Evolutionary conservation across 2,113 vertebrate species (phyloP).

Genomic region (Aptenodytes patagonicus): DNA sequence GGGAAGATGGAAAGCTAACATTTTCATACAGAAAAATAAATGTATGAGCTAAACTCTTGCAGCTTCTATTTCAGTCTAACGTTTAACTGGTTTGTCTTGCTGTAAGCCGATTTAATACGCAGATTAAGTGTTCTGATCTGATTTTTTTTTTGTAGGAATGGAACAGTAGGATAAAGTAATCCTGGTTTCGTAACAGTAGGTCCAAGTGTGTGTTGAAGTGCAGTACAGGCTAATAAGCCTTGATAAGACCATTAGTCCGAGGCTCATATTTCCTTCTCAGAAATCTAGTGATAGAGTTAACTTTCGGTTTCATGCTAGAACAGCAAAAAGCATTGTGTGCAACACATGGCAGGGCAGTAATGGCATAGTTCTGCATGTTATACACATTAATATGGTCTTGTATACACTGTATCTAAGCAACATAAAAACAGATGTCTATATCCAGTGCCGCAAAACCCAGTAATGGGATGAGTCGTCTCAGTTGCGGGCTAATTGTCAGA

Average conservation of each 20-base stretch:
- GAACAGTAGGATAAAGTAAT: not conserved
- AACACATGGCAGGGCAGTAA: not conserved
- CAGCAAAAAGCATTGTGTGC: not conserved
- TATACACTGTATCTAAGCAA: not conserved
- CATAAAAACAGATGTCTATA: not conserved
- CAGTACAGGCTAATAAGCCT: not conserved
- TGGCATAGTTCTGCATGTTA: fast-evolving
- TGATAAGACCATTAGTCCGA: fast-evolving
- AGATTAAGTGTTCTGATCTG: constrained; percentile 21
- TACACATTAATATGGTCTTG: fast-evolving
- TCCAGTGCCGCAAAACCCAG: not conserved
- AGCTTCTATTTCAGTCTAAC: not conserved
- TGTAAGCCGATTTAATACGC: not conserved
- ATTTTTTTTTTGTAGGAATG: not conserved
- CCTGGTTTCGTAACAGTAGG: not conserved
- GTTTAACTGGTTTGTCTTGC: not conserved
- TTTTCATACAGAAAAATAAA: not conserved
- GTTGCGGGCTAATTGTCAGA: not conserved
- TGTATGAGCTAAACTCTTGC: not conserved
- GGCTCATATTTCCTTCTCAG: not conserved
- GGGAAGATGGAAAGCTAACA: not conserved
- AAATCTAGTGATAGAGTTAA: not conserved
- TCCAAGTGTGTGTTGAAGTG: not conserved
- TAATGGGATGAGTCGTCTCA: not conserved
- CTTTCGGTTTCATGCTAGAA: not conserved